Evolutionary conservation across 1,140 invertebrate species (phyloP).

Genomic region (Glossosoma conforme): DNA sequence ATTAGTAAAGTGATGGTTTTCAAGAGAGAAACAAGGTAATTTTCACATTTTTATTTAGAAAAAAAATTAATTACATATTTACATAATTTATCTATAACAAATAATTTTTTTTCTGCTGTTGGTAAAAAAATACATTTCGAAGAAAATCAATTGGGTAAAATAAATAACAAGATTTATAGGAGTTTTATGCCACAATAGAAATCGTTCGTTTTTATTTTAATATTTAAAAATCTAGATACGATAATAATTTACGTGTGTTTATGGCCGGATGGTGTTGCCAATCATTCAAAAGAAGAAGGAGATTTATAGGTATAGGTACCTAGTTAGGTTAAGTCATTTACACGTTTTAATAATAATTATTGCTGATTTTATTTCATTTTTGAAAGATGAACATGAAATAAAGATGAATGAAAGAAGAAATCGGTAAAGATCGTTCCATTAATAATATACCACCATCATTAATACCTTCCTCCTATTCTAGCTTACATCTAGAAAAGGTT

Average conservation of each 20-base stretch:
- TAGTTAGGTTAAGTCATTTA: neutral
- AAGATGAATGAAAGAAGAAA: too few relatives aligned
- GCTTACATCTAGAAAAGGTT: slow-evolving; percentile 24
- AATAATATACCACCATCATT: too few relatives aligned
- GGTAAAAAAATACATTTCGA: slow-evolving; percentile 21
- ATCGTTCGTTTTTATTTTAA: slow-evolving; percentile 8
- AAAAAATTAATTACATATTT: slow-evolving; percentile 32
- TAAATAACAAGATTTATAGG: slow-evolving; percentile 28
- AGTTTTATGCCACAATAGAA: slow-evolving; percentile 23
- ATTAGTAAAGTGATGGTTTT: neutral
- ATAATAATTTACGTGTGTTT: too few relatives aligned
- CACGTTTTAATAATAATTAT: neutral
- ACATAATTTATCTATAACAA: slow-evolving; percentile 33
- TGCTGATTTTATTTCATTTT: too few relatives aligned
- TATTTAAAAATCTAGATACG: too few relatives aligned
- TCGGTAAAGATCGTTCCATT: too few relatives aligned
- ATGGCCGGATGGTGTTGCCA: neutral
- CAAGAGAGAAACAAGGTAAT: neutral
- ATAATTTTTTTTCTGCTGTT: slow-evolving; percentile 25
- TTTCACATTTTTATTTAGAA: slow-evolving; percentile 30
- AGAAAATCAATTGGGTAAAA: slow-evolving; percentile 23
- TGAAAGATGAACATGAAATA: too few relatives aligned
- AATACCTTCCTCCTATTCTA: slow-evolving; percentile 13
- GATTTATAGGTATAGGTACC: too few relatives aligned
- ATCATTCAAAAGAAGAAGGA: too few relatives aligned